Percentiles rank a stretch among this genome's conserved stretches.
Conservation (phyloP, 1,140 invertebrate genomes). For the Homarus americanus region DNA sequence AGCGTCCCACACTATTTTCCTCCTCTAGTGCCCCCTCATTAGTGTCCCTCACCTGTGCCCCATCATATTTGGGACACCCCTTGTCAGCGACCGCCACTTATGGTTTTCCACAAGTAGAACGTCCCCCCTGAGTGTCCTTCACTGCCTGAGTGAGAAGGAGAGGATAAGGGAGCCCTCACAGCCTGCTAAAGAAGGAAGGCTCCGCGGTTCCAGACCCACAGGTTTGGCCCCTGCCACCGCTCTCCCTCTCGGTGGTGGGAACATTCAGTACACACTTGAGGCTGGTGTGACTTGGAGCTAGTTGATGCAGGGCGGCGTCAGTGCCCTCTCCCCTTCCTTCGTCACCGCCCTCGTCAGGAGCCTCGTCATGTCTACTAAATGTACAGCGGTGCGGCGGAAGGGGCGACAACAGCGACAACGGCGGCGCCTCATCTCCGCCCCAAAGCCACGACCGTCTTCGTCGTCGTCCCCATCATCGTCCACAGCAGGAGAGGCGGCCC, state of each 20-base stretch:
- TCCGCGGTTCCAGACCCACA: too few species aligned
- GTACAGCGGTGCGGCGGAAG: background rate
- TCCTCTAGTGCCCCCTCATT: too few species aligned
- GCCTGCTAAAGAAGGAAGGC: too few species aligned
- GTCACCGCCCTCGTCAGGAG: background rate
- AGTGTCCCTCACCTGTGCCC: too few species aligned
- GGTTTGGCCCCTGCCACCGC: too few species aligned
- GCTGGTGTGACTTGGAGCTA: background rate
- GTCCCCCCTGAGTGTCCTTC: background rate
- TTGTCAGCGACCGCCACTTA: too few species aligned
- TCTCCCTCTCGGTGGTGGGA: too few species aligned
- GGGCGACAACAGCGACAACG: slow-evolving; percentile 10
- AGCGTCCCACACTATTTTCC: too few species aligned
- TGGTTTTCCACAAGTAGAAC: background rate
- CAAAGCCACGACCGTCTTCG: background rate
- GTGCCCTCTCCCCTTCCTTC: background rate
- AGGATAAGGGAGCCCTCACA: too few species aligned
- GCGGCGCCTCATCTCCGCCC: background rate
- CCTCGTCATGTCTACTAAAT: slow-evolving; percentile 4
- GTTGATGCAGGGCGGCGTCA: background rate
- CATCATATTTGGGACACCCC: too few species aligned
- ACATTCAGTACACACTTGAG: too few species aligned
- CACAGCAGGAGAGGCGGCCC: background rate
- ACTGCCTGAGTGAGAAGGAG: background rate
- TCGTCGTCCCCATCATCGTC: background rate